These are phyloP conservation scores for Allochrocebus solatus DNA, from an alignment of 2,797 vertebrate genomes.

Conservation along the genomic window DNA sequence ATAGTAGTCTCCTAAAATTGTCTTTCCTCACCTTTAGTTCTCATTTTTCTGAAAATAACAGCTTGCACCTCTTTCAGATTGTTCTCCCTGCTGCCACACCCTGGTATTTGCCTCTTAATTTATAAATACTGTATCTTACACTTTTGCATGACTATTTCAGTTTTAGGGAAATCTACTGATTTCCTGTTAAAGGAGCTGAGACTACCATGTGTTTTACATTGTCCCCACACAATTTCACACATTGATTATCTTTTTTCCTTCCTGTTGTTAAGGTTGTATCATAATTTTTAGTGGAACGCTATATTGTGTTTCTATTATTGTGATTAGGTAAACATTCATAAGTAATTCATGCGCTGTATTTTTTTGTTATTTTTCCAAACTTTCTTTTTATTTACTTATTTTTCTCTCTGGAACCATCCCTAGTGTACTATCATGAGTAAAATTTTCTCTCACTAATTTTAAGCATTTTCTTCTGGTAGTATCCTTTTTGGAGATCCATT, in stretches of 20 bases:
- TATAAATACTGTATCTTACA: neutral
- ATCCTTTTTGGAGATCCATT: neutral
- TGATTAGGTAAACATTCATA: neutral
- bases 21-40: neutral
- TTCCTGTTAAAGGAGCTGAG: neutral
- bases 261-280: neutral
- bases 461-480: neutral
- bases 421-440: neutral
- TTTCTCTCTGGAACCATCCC: neutral
- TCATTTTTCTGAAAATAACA: neutral
- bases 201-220: neutral
- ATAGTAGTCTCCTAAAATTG: neutral
- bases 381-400: neutral
- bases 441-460: neutral
- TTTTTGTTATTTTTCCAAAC: neutral
- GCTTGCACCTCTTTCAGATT: neutral
- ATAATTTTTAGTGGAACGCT: neutral
- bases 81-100: neutral
- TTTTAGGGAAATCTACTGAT: neutral
- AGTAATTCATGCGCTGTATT: neutral
- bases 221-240: neutral
- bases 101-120: neutral
- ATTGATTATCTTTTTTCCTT: neutral
- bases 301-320: neutral
- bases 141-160: neutral